Base-by-base conservation (phyloP, 2,113 vertebrate species). In the Laterallus jamaicensis region DNA sequence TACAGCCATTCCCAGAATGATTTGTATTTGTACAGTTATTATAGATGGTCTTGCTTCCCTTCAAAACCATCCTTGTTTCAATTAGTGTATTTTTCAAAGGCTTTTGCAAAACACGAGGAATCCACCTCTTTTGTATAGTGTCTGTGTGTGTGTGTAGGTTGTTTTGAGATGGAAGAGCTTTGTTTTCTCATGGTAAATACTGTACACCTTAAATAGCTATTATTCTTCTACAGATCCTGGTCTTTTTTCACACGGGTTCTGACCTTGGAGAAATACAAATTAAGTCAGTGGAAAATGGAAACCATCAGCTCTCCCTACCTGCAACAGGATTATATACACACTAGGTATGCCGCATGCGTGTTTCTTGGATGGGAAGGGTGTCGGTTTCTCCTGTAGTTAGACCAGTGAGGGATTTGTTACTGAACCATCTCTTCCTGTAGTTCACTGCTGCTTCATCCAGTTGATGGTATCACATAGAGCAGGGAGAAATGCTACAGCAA, bases 371-470 rank as follows among this genome's bases (percentile, higher is more conserved):
- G 92, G 83, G 44, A 81, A 94, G 86, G 95, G 88, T 94, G 92
- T 79, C 52, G 0, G 62, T 95, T 93, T 91, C 76, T 76, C 73
- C 21, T 73, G 92, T 78, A 95, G 88, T 90, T 86, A 91, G 66
- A 94, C 86, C 93, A 50, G 92, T 54, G 60, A n/a, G 85, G 94
- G 96, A 96, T 79, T 94, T 92, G 96, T 63, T 95, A 58, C 44
- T 42, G 40, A 94, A 88, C 74, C 87, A 87, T 92, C 80, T 84
- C 82, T 68, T 92, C 90, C 92, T 96, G 76, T 86, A 93, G 91
- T 90, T 90, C 86, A 44, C 86, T 96, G 88, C 76, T 77, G 14
- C 90, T 95, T 83, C 82, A 76, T 89, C 94, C 62, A 84, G 18
- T n/a, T 83, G 82, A 79, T 62, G n/a, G 73, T 88, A 39, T 92